Evolutionary conservation across 2,888 invertebrate species (phyloP).

Genomic region (Acronicta psi): DNA sequence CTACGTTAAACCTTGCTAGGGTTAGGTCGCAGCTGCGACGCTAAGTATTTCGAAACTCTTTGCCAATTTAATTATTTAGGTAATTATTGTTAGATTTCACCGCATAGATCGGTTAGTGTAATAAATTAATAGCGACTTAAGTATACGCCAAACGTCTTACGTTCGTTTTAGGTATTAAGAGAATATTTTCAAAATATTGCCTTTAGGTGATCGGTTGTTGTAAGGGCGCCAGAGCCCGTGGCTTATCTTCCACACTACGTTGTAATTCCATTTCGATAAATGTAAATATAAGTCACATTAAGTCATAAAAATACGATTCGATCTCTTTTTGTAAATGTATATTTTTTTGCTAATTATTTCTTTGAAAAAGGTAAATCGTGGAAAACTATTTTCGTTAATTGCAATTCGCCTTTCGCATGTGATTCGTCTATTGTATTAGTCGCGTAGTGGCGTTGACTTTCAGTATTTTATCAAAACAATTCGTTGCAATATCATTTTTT

Average conservation of each 20-base stretch:
- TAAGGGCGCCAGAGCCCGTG: conserved; percentile 60
- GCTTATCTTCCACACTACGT: conserved; percentile 86
- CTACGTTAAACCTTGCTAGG: conserved; percentile 88
- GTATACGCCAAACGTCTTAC: conserved; percentile 89
- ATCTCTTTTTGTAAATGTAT: conserved; percentile 88
- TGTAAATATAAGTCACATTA: conserved; percentile 88
- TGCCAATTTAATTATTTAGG: conserved; percentile 89
- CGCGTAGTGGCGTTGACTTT: conserved; percentile 65
- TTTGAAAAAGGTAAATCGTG: conserved; percentile 61
- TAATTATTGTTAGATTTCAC: conserved; percentile 87
- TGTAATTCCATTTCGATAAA: conserved; percentile 88
- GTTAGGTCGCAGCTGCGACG: conserved; percentile 86
- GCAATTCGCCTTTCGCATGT: conserved; percentile 67
- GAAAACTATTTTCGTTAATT: conserved; percentile 61
- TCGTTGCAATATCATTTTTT: conserved; percentile 84
- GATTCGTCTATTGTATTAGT: conserved; percentile 58
- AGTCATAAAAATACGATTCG: conserved; percentile 86
- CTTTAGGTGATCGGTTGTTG: conserved; percentile 84
- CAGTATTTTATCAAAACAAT: conserved; percentile 71
- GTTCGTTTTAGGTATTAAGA: conserved; percentile 85
- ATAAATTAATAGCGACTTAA: conserved; percentile 87
- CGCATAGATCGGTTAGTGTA: conserved; percentile 88
- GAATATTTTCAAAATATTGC: conserved; percentile 88
- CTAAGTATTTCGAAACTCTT: conserved; percentile 89
- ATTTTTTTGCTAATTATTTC: conserved; percentile 84